Conservation (phyloP, 1,140 invertebrate genomes). For the Drosophila lacertosa region DNA sequence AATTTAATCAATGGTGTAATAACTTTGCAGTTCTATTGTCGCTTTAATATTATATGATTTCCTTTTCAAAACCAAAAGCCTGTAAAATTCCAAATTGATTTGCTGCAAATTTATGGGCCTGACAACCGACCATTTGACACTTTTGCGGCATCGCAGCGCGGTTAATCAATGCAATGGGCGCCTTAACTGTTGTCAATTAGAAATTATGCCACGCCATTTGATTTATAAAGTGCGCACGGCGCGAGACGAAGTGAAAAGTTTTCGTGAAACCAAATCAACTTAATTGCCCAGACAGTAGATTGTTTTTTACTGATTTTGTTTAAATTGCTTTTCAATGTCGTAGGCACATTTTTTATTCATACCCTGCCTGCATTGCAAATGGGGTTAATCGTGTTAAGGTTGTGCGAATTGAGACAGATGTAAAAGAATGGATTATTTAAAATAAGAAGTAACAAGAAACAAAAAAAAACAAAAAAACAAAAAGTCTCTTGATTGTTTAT, state of each 20-base stretch:
- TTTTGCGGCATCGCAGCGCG: slow-evolving; percentile 26
- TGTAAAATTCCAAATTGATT: slow-evolving; percentile 63
- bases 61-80: neutral
- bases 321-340: slow-evolving; percentile 73
- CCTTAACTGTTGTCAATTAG: slow-evolving; percentile 61
- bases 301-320: too few species aligned
- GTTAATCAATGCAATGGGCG: slow-evolving; percentile 47
- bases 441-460: too few species aligned
- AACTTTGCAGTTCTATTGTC: slow-evolving; percentile 14
- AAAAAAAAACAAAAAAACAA: slow-evolving; percentile 2
- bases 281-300: slow-evolving; percentile 29
- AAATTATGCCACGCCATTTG: slow-evolving; percentile 50
- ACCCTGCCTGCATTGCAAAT: neutral
- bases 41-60: slow-evolving; percentile 19
- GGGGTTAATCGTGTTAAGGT: neutral
- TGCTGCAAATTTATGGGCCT: slow-evolving; percentile 11
- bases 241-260: slow-evolving; percentile 40
- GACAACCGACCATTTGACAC: slow-evolving; percentile 10
- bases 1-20: neutral
- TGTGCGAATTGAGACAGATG: neutral
- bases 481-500: too few species aligned
- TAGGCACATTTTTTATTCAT: neutral
- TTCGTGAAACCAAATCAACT: slow-evolving; percentile 34
- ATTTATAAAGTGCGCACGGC: slow-evolving; percentile 32
- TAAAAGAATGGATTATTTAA: too few species aligned